Evolutionary conservation across 2,888 invertebrate genomes (phyloP).

Genomic region (Sinotaia quadrata): DNA sequence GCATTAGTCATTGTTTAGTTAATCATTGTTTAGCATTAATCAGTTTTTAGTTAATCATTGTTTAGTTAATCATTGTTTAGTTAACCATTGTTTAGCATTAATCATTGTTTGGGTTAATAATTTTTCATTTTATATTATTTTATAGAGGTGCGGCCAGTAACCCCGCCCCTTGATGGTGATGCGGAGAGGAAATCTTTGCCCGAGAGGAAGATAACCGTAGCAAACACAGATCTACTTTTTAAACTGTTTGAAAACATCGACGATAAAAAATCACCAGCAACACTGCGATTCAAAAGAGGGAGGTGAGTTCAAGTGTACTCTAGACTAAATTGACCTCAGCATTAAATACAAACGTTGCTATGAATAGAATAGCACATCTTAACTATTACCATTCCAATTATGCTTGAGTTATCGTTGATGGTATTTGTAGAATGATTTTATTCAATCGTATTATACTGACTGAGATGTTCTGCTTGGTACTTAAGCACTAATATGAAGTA

Average conservation of each 20-base stretch:
- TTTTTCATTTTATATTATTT: too few species aligned
- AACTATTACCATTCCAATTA: background rate
- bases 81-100: too few species aligned
- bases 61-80: too few species aligned
- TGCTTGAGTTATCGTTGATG: background rate
- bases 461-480: too few species aligned
- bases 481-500: background rate
- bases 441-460: too few species aligned
- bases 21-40: too few species aligned
- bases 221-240: constrained; percentile 75
- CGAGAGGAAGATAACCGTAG: constrained; percentile 67
- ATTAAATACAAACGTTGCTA: background rate
- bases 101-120: too few species aligned
- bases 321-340: too few species aligned
- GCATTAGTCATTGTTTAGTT: too few species aligned
- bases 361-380: background rate
- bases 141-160: constrained; percentile 66
- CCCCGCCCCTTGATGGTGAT: constrained; percentile 62
- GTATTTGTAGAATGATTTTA: too few species aligned
- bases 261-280: constrained; percentile 57
- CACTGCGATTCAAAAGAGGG: constrained; percentile 41
- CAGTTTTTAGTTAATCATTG: too few species aligned
- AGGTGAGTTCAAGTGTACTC: constrained; percentile 35
- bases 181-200: constrained; percentile 38
- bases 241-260: constrained; percentile 74